Base-by-base conservation (phyloP, 2,113 vertebrate species). In the Peromyscus maniculatus region DNA sequence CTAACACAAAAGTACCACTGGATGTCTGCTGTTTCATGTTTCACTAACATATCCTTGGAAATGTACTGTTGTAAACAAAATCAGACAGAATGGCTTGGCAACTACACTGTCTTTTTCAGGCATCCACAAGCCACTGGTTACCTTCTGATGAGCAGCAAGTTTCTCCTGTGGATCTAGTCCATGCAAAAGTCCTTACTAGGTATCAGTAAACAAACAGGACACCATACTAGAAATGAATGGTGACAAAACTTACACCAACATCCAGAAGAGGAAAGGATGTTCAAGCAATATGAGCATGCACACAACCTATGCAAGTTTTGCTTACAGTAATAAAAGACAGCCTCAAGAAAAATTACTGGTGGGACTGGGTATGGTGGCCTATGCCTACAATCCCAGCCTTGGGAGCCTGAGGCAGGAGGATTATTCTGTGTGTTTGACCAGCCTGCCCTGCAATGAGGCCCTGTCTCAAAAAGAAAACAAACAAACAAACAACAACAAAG, bases 321-420 rank as follows among this genome's bases (percentile, higher is more conserved):
- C 49, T 93, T 93, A 72, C 21, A 93, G 69, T 16, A 92, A 82
- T 15, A 75, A 57, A 55, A 21, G 8, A 75, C 91, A 46, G 39
- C 21, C 66, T 96, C 89, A 96, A 95, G 66, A 88, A 87, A 94
- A 96, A 94, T 39, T 77, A 74, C 52, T 74, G 24, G 62, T n/a
- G 24, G 11, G 49, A 26, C 21, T 52, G 33, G 49, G 49, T 89
- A 22, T 26, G 52, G 69, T 59, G n/a, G 71, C 52, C 49, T 49
- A 72, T 17, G 33, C 49, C 67, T 55, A 19, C n/a, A 55, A 88
- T 88, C 64, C 33, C 67, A 74, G 69, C 69, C 3, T 43, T 59
- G 69, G 69, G 52, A 75, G 52, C 22, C 22, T 59, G 24, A 75
- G 71, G 71, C n/a, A 46, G 26, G 19, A 88, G 64, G 55, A 43